A percentile compares a stretch with the other conserved stretches of the same genome.
Conservation (phyloP, 2,888 invertebrate genomes). For the Dysmachus trigonus region DNA sequence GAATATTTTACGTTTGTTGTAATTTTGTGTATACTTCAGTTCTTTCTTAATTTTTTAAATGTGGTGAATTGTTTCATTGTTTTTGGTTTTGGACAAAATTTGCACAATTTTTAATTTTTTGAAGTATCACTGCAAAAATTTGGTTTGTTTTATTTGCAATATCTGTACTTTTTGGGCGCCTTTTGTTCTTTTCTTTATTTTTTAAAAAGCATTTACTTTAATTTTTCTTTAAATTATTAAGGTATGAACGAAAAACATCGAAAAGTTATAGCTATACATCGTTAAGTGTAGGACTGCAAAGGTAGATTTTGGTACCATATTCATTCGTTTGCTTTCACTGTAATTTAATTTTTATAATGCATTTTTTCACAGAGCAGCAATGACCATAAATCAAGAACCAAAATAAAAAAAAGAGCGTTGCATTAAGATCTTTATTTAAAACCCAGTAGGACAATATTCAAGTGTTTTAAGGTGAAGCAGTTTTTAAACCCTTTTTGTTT, state of each 20-base stretch:
- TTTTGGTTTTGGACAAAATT: neutral
- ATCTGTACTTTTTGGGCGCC: neutral
- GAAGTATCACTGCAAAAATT: too few species aligned
- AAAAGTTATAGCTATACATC: neutral
- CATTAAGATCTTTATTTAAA: neutral
- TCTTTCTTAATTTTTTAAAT: neutral
- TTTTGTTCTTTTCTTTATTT: neutral
- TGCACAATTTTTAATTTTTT: too few species aligned
- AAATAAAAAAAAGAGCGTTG: neutral
- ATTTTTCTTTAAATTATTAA: neutral
- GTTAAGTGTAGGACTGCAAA: neutral
- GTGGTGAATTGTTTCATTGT: neutral
- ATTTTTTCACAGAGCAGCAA: too few species aligned
- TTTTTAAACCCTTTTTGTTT: too few species aligned
- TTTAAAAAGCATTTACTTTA: neutral
- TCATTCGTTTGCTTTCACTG: neutral
- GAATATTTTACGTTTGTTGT: neutral
- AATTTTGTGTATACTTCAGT: slow-evolving; percentile 29
- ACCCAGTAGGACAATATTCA: neutral
- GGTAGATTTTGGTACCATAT: neutral
- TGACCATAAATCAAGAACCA: neutral
- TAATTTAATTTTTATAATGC: neutral
- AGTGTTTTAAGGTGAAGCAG: neutral
- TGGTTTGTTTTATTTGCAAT: neutral
- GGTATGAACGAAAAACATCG: neutral